These are phyloP conservation scores for Ectemnius continuus DNA, from an alignment of 2,888 invertebrate genomes.

Conservation along the genomic window DNA sequence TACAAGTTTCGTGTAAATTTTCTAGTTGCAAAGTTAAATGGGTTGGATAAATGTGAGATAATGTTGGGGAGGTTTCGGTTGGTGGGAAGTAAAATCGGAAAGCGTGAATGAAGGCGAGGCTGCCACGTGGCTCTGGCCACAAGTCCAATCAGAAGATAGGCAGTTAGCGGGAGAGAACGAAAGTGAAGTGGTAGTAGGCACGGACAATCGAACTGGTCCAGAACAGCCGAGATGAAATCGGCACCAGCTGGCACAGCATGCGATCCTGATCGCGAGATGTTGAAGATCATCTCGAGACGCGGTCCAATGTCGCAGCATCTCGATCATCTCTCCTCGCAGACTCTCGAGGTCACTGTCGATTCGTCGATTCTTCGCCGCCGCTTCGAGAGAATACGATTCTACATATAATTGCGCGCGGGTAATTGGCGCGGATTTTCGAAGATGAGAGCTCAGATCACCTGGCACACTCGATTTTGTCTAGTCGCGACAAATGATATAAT, in stretches of 20 bases:
- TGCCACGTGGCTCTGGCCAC: background rate
- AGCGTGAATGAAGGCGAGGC: too few relatives aligned
- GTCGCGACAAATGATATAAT: too few relatives aligned
- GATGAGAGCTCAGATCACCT: background rate
- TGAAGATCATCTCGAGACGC: constrained; percentile 74
- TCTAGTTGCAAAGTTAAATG: too few relatives aligned
- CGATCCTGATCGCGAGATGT: constrained; percentile 69
- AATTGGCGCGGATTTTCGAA: constrained; percentile 23
- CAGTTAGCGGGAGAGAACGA: background rate
- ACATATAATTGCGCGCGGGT: background rate
- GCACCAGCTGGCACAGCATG: constrained; percentile 52
- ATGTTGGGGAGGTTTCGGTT: too few relatives aligned
- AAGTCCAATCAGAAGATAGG: constrained; percentile 7
- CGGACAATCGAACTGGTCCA: constrained; percentile 47
- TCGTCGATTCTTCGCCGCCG: constrained; percentile 29
- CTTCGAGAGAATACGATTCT: constrained; percentile 26
- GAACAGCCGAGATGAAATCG: constrained; percentile 46
- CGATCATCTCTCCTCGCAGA: constrained; percentile 60
- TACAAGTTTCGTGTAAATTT: too few relatives aligned
- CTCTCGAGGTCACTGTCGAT: constrained; percentile 42
- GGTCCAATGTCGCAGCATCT: constrained; percentile 64
- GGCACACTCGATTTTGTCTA: too few relatives aligned
- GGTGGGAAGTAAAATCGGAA: too few relatives aligned
- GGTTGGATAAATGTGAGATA: too few relatives aligned
- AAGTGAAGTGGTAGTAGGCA: constrained; percentile 4